Evolutionary conservation across 2,888 invertebrate genomes (phyloP).

Genomic region (Hipparchia semele): DNA sequence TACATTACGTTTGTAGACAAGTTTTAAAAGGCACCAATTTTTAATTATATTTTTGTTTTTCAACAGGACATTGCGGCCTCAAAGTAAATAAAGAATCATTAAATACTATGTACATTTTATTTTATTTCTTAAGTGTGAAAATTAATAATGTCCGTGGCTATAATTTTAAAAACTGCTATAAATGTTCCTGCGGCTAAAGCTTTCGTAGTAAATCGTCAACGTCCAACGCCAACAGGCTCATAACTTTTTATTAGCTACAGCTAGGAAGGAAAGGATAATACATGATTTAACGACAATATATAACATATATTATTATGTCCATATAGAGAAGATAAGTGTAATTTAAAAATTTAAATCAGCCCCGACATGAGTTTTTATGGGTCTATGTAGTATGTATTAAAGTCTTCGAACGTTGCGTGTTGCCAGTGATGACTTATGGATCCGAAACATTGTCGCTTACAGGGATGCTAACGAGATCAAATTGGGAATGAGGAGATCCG

Average conservation of each 20-base stretch:
- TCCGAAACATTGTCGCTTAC: no score
- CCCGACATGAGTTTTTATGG: no score
- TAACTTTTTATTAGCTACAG: not conserved
- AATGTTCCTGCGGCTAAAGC: slow-evolving; percentile 4
- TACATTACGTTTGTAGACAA: no score
- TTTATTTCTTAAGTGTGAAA: slow-evolving; percentile 5
- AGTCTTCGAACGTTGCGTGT: no score
- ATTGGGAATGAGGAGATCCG: no score
- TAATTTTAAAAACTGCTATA: slow-evolving; percentile 3
- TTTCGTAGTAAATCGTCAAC: slow-evolving; percentile 18
- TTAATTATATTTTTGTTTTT: no score
- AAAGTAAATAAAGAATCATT: not conserved
- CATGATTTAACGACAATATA: slow-evolving; percentile 13
- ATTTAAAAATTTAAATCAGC: no score
- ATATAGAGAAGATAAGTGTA: not conserved
- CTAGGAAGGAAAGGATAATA: slow-evolving; percentile 8
- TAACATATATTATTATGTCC: slow-evolving; percentile 5
- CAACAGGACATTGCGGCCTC: not conserved
- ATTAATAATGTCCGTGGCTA: slow-evolving; percentile 3
- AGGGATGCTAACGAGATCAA: no score
- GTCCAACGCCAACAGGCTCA: slow-evolving; percentile 1
- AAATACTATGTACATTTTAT: not conserved
- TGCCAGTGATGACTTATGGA: no score
- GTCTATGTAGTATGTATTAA: no score
- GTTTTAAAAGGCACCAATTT: no score